These are phyloP conservation scores for Halocaridina rubra DNA, from an alignment of 2,888 invertebrate genomes.

Conservation along the genomic window DNA sequence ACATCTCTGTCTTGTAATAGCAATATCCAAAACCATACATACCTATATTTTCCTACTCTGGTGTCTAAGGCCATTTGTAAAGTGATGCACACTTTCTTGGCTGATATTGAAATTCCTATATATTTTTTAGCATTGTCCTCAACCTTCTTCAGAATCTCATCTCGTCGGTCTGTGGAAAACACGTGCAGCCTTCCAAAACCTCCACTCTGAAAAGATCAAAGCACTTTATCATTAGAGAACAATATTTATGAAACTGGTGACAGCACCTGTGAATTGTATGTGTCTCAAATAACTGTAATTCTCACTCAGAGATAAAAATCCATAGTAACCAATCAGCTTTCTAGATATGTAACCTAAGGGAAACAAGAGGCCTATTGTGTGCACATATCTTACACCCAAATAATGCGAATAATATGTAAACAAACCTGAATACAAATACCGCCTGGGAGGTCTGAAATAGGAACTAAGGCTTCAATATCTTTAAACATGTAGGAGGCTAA, in stretches of 20 bases:
- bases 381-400: too few relatives aligned
- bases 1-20: too few relatives aligned
- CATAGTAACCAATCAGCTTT: too few relatives aligned
- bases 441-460: slow-evolving; percentile 87
- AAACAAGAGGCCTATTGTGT: too few relatives aligned
- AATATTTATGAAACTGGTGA: too few relatives aligned
- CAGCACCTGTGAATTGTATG: too few relatives aligned
- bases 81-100: slow-evolving; percentile 84
- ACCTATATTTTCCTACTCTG: slow-evolving; percentile 93
- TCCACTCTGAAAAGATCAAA: slow-evolving; percentile 50
- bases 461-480: slow-evolving; percentile 81
- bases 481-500: slow-evolving; percentile 87
- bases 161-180: slow-evolving; percentile 86
- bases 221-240: background rate
- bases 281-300: too few relatives aligned
- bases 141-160: slow-evolving; percentile 88
- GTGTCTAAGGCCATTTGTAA: slow-evolving; percentile 88
- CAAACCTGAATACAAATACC: slow-evolving; percentile 93
- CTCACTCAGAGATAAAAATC: too few relatives aligned
- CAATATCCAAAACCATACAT: slow-evolving; percentile 62
- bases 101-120: slow-evolving; percentile 80
- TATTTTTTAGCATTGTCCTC: slow-evolving; percentile 80
- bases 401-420: too few relatives aligned
- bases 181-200: slow-evolving; percentile 75
- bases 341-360: too few relatives aligned